These are phyloP conservation scores for Stomatorhinus ivindoensis DNA, from an alignment of 2,113 vertebrate species.

Conservation along the genomic window DNA sequence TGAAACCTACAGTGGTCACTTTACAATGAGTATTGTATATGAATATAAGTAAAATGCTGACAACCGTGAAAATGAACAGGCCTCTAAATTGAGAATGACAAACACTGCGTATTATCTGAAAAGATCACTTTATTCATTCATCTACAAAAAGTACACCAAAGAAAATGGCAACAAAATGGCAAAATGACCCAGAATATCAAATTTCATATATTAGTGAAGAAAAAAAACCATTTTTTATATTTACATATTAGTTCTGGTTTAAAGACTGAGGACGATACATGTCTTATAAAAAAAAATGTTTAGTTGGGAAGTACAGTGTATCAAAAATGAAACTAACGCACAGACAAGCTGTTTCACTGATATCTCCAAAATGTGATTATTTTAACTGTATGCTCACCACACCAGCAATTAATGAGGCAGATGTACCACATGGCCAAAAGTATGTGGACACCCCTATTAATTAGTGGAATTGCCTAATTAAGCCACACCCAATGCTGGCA, in stretches of 20 bases:
- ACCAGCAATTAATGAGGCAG: neutral
- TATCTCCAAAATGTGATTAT: constrained; percentile 28
- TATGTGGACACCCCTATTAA: neutral
- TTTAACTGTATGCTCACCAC: neutral
- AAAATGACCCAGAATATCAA: constrained; percentile 47
- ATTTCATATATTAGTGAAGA: constrained; percentile 57
- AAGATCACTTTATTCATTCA: constrained; percentile 67
- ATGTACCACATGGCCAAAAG: neutral
- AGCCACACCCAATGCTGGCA: neutral
- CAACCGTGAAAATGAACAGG: neutral
- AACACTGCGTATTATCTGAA: constrained; percentile 42
- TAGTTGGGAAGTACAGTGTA: constrained; percentile 58
- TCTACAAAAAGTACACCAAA: constrained; percentile 63
- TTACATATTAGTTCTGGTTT: constrained; percentile 54
- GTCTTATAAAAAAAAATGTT: constrained; percentile 43
- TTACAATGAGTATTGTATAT: neutral
- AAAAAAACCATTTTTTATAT: constrained; percentile 59
- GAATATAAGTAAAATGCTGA: neutral
- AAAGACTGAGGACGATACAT: constrained; percentile 37
- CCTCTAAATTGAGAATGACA: neutral
- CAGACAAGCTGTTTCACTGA: constrained; percentile 32
- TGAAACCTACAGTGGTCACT: neutral
- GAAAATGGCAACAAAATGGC: constrained; percentile 48
- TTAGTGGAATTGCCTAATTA: neutral
- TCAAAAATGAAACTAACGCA: constrained; percentile 41